Conservation (phyloP, 2,888 invertebrate species). For the Apomyelois bistriatella region DNA sequence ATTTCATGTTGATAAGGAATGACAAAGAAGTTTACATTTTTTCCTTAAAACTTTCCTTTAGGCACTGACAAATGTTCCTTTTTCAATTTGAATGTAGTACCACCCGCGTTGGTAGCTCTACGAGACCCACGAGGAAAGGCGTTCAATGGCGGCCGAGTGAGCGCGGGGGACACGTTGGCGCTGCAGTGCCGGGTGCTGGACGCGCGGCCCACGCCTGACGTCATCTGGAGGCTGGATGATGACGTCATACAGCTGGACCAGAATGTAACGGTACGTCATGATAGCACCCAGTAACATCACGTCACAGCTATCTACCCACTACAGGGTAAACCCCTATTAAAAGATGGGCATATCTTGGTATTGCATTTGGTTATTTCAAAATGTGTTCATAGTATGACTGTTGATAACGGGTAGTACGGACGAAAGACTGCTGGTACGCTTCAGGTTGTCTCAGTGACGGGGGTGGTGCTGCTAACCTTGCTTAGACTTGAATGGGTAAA, state of each 20-base stretch:
- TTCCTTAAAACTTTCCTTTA: background rate
- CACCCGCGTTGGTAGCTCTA: constrained; percentile 59
- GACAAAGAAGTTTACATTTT: background rate
- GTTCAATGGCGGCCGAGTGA: constrained; percentile 39
- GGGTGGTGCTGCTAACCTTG: no score
- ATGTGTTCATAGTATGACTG: no score
- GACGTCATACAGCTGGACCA: constrained; percentile 51
- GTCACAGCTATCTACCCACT: no score
- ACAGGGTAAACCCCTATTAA: no score
- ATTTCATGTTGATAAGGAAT: no score
- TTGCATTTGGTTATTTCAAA: no score
- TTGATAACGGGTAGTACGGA: no score
- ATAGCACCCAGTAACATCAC: background rate
- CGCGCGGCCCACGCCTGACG: constrained; percentile 55
- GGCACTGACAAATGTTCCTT: no score
- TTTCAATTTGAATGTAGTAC: constrained; percentile 34
- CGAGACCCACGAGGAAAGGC: constrained; percentile 32
- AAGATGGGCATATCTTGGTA: no score
- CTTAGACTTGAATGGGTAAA: no score
- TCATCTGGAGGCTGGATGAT: constrained; percentile 54
- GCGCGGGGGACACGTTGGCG: constrained; percentile 42
- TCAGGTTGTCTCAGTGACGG: no score
- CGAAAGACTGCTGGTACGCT: no score
- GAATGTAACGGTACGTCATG: constrained; percentile 46
- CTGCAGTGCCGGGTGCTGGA: constrained; percentile 68